phyloP scores from a whole-genome alignment of 2,113 vertebrate genomes.

The Choloepus hoffmanni region DNA sequence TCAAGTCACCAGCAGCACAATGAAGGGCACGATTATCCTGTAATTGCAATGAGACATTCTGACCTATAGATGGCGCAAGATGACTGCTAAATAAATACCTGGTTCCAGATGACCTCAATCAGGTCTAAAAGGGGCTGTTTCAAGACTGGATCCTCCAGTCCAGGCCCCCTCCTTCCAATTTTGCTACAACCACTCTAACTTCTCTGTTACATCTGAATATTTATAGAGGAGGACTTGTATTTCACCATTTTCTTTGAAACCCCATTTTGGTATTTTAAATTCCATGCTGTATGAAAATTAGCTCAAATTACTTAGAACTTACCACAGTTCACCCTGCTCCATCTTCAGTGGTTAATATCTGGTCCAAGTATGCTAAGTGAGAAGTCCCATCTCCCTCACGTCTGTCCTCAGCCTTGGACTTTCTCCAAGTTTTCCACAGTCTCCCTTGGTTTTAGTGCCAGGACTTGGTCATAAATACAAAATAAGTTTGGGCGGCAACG shows the following conservation, averaged over 20 bases:
- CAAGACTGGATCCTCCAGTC: background rate
- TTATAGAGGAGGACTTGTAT: background rate
- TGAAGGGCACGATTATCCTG: background rate
- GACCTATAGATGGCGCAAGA: conserved; percentile 76
- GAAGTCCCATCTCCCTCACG: background rate
- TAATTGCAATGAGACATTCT: conserved; percentile 35
- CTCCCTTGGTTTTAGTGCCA: background rate
- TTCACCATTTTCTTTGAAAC: background rate
- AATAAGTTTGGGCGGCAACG: background rate
- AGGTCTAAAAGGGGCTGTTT: background rate
- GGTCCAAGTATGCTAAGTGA: background rate
- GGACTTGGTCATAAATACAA: background rate
- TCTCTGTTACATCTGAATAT: background rate
- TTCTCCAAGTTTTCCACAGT: background rate
- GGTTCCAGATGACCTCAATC: background rate
- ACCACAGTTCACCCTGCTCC: background rate
- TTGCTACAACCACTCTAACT: background rate
- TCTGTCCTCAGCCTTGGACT: background rate
- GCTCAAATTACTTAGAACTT: background rate
- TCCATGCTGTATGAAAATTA: background rate
- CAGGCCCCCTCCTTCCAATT: background rate
- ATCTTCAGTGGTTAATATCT: background rate
- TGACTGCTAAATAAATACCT: conserved; percentile 56
- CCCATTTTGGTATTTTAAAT: background rate
- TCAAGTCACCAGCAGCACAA: background rate